These are phyloP conservation scores for Lycia hirtaria DNA, from an alignment of 2,888 invertebrate genomes.

Conservation along the genomic window DNA sequence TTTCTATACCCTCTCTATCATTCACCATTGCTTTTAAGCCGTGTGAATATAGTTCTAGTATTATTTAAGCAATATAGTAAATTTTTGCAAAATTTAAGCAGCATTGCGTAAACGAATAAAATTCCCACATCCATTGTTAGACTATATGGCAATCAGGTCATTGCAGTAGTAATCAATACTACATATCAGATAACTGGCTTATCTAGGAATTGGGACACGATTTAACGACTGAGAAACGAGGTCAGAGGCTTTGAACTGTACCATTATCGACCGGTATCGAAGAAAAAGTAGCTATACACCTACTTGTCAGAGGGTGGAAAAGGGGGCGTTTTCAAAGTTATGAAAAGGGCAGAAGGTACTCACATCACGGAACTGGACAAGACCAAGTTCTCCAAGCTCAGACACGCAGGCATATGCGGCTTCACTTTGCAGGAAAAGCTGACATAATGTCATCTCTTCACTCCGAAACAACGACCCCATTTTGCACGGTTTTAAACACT, in stretches of 20 bases:
- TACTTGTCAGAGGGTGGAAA: neutral
- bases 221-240: constrained; percentile 53
- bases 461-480: constrained; percentile 98
- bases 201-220: constrained; percentile 46
- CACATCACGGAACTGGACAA: constrained; percentile 98
- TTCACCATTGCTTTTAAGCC: no score
- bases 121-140: neutral
- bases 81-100: neutral
- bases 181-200: constrained; percentile 39
- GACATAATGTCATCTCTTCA: constrained; percentile 99
- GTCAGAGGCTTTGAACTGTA: constrained; percentile 55
- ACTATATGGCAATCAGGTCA: constrained; percentile 15
- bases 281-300: neutral
- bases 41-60: no score
- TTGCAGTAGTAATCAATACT: constrained; percentile 37
- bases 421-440: constrained; percentile 98
- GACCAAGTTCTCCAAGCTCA: constrained; percentile 97
- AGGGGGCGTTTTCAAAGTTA: constrained; percentile 42
- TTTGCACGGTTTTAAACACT: constrained; percentile 63
- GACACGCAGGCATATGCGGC: constrained; percentile 99
- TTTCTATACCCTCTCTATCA: no score
- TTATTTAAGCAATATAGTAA: neutral
- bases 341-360: constrained; percentile 71
- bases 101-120: neutral
- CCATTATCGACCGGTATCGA: constrained; percentile 19